phyloP scores from a whole-genome alignment of 37 sponge, comb jelly and placozoan species.

The Tethya wilhelma region DNA sequence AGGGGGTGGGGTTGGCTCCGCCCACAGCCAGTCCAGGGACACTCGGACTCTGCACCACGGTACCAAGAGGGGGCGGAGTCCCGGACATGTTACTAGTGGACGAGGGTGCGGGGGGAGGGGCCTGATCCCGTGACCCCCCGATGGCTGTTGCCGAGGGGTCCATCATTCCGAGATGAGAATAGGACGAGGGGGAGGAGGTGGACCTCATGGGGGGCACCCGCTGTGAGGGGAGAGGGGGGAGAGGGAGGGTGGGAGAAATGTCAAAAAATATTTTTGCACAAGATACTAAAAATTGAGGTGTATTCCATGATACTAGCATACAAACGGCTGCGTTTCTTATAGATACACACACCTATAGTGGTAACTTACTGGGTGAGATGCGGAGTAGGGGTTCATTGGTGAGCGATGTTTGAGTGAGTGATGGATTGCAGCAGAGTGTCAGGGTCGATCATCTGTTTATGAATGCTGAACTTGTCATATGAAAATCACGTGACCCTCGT shows the following conservation, averaged over 20 bases:
- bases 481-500: conserved; percentile 8
- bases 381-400: conserved; percentile 12
- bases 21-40: too few species aligned
- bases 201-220: background rate
- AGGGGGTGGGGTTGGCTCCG: background rate
- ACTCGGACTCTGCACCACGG: background rate
- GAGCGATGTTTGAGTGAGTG: background rate
- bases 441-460: too few species aligned
- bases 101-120: too few species aligned
- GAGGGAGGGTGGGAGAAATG: too few species aligned
- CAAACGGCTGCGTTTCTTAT: background rate
- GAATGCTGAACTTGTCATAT: background rate
- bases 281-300: too few species aligned
- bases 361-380: too few species aligned
- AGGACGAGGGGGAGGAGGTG: conserved; percentile 10
- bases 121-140: too few species aligned
- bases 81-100: background rate
- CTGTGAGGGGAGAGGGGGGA: background rate
- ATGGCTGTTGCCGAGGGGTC: too few species aligned
- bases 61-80: background rate
- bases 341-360: background rate
- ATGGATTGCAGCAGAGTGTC: too few species aligned
- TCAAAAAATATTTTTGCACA: too few species aligned
- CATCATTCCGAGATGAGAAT: too few species aligned
- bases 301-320: too few species aligned